Conservation (phyloP, 2,113 vertebrate genomes). For the Scophthalmus maximus region DNA sequence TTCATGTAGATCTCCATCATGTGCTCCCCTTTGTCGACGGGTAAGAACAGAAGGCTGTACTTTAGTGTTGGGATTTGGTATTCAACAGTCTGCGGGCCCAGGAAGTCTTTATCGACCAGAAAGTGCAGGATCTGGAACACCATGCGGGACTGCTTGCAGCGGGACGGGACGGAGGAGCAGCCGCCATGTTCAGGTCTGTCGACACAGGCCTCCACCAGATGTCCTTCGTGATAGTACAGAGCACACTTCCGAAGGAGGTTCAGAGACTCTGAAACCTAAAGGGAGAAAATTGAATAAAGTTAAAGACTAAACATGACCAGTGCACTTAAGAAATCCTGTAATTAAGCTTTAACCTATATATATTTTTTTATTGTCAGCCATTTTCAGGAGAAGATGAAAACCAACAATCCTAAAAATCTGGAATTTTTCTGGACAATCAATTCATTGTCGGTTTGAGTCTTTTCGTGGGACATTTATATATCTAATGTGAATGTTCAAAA, state of each 20-base stretch:
- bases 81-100: slow-evolving; percentile 92
- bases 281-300: slow-evolving; percentile 2
- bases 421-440: no score
- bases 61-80: slow-evolving; percentile 98
- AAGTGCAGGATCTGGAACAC: slow-evolving; percentile 96
- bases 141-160: slow-evolving; percentile 87
- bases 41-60: slow-evolving; percentile 94
- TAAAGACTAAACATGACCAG: no score
- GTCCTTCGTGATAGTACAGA: slow-evolving; percentile 89
- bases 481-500: no score
- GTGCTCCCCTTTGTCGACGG: slow-evolving; percentile 88
- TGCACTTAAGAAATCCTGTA: no score
- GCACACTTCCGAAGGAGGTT: slow-evolving; percentile 91
- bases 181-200: slow-evolving; percentile 81
- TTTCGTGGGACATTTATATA: no score
- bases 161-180: slow-evolving; percentile 90
- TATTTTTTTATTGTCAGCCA: no score
- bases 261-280: slow-evolving; percentile 88
- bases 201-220: slow-evolving; percentile 86
- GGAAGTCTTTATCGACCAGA: slow-evolving; percentile 94
- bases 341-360: no score
- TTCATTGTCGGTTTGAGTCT: no score
- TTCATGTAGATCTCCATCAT: slow-evolving; percentile 94
- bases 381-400: no score
- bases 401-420: no score